Base-by-base conservation (phyloP, 2,888 invertebrate genomes). In the Papilio elwesi region DNA sequence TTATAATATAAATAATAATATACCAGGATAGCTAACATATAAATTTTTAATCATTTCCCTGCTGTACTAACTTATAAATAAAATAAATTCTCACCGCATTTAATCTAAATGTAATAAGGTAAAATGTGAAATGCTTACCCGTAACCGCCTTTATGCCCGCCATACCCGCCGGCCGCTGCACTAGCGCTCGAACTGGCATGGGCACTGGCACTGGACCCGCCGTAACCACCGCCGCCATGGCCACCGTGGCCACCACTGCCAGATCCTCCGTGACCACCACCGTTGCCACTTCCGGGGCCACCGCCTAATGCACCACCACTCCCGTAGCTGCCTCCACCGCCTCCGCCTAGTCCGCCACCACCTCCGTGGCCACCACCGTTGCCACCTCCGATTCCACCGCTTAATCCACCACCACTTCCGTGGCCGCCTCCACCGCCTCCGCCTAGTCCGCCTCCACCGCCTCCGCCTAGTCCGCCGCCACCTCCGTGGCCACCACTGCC, bases 391-490 rank as follows among this genome's bases (percentile, higher is more conserved):
- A 52, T 47, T 5, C 75, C 75, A 10, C 64, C 69, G 13, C 67
- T 67, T 6, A 84, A 86, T 15, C 86, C 86, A 9, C 80, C 78
- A 43, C 81, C 75, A 11, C 65, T n/a, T 16, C 76, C 74, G n/a
- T 71, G 73, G 43, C 76, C 74, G 5, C 76, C 79, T 62, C 80
- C 77, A 6, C 75, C 77, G 10, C 73, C 70, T 0, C 80, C 80
- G 9, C 77, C 77, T 9, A 77, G 76, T 26, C 79, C 78, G 2
- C 80, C 79, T 2, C 78, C 77, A 15, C 80, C 77, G 15, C 76
- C 74, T 13, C 76, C 71, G 55, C n/a, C n/a, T n/a, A n/a, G n/a
- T n/a, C 79, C 78, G 52, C 69, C 53, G 11, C 75, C 70, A 57
- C 79, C 74, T 48, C 78, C 75, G 6, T 84, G 85, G 15, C 86